Conservation (phyloP, 2,888 invertebrate genomes). For the Mythimna ferrago region DNA sequence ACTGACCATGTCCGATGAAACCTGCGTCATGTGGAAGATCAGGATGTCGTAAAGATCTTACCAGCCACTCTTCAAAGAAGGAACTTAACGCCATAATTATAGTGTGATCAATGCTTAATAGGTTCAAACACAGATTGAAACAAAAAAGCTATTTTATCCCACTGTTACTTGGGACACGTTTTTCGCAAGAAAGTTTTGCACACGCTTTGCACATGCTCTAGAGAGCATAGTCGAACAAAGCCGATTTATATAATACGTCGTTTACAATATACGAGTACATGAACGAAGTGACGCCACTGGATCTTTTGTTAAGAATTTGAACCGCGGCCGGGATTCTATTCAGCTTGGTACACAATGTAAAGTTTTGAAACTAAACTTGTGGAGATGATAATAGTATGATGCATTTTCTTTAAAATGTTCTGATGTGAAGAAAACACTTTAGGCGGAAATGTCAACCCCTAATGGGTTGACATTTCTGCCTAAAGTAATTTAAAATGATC, state of each 20-base stretch:
- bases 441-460: background rate
- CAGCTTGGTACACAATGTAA: conserved; percentile 38
- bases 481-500: too few relatives aligned
- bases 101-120: too few relatives aligned
- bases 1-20: too few relatives aligned
- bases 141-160: background rate
- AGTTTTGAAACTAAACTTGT: conserved; percentile 38
- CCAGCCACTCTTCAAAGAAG: too few relatives aligned
- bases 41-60: too few relatives aligned
- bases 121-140: background rate
- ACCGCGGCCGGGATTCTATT: conserved; percentile 35
- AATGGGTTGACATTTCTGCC: too few relatives aligned
- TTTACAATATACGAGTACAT: conserved; percentile 23
- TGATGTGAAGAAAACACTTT: background rate
- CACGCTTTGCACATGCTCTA: conserved; percentile 1
- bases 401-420: conserved; percentile 12
- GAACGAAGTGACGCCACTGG: conserved; percentile 10
- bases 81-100: too few relatives aligned
- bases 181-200: background rate
- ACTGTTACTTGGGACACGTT: background rate
- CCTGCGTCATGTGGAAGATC: too few relatives aligned
- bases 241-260: conserved; percentile 31
- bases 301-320: conserved; percentile 55
- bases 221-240: conserved; percentile 15
- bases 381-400: conserved; percentile 1